Conservation (phyloP, 2,797 vertebrate genomes). For the Myiotriccus ornatus region DNA sequence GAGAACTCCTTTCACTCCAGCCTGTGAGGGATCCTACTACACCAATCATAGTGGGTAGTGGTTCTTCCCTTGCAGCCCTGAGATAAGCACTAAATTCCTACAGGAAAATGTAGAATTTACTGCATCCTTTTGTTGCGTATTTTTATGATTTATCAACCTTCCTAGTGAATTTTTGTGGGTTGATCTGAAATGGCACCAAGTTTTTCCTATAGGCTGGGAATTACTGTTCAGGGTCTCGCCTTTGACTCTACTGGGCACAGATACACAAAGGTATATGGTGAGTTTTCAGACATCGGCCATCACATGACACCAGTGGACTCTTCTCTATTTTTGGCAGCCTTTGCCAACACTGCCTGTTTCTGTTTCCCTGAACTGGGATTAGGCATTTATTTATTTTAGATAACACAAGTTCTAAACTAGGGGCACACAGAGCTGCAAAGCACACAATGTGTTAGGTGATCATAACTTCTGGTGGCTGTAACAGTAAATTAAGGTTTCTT, state of each 20-base stretch:
- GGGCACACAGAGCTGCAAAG: background rate
- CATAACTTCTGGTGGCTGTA: background rate
- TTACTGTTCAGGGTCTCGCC: background rate
- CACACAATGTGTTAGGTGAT: rapidly evolving
- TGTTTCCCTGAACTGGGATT: background rate
- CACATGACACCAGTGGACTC: background rate
- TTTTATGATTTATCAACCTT: background rate
- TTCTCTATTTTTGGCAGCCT: background rate
- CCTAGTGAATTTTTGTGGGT: background rate
- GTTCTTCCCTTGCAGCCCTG: background rate
- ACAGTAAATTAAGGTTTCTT: background rate
- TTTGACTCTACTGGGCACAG: background rate
- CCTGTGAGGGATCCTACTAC: background rate
- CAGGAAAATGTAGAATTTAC: background rate
- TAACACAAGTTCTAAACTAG: background rate
- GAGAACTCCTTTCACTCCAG: background rate
- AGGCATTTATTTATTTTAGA: background rate
- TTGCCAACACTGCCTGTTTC: background rate
- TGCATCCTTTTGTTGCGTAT: background rate
- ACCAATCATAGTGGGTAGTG: rapidly evolving
- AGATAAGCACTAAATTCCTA: background rate
- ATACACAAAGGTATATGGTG: background rate
- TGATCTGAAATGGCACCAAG: background rate
- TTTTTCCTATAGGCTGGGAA: background rate
- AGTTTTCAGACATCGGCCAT: background rate